These are phyloP conservation scores for Zapornia atra DNA, from an alignment of 2,113 vertebrate genomes.

Conservation along the genomic window DNA sequence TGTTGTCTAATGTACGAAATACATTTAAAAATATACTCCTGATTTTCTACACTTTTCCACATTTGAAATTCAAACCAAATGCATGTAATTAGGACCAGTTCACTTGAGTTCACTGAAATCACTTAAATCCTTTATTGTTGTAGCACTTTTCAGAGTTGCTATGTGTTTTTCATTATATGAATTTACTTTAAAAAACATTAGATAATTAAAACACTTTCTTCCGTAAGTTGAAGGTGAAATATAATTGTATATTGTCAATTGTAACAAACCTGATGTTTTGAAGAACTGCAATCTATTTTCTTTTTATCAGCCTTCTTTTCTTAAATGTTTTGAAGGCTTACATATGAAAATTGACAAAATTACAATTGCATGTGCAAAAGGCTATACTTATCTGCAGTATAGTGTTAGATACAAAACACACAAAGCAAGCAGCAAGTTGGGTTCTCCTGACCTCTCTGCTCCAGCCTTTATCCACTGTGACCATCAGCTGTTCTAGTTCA, in stretches of 20 bases:
- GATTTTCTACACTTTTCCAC: background rate
- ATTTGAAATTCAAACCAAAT: constrained; percentile 19
- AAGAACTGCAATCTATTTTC: background rate
- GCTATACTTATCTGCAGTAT: background rate
- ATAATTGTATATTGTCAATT: background rate
- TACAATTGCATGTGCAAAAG: background rate
- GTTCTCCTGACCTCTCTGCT: background rate
- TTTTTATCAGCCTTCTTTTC: background rate
- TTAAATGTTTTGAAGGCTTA: background rate
- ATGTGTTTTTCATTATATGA: background rate
- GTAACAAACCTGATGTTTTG: background rate
- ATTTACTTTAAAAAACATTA: background rate
- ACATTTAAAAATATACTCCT: background rate
- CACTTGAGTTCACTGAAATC: background rate
- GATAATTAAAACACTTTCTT: background rate
- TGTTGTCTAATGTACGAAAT: background rate
- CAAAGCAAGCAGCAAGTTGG: background rate
- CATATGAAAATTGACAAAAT: background rate
- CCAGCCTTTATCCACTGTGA: background rate
- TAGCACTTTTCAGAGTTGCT: background rate
- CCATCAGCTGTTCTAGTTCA: background rate
- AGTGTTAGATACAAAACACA: background rate
- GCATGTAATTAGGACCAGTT: background rate
- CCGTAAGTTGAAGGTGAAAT: background rate
- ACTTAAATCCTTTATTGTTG: background rate